Evolutionary conservation across 64 coral and sea anemone genomes (phyloP), one percentile per base, ranked within the genome.

Genomic region (Dendrophyllia cribrosa): DNA sequence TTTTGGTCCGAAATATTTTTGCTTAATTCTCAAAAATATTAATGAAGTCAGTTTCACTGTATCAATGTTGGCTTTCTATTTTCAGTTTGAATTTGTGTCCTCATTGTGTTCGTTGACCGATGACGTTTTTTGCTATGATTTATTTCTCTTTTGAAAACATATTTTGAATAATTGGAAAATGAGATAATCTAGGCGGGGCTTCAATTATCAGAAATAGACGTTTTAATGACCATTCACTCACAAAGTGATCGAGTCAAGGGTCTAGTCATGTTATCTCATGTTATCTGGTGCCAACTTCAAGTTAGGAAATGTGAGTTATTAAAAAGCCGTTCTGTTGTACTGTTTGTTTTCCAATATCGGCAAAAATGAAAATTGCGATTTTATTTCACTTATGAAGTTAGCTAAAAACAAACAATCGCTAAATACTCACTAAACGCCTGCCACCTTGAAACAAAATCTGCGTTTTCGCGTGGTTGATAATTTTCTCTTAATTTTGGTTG

Each of bases 141-240:
- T 24, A 24, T 58, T 26, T 8, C 78, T 62, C 55, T 17, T 23
- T 69, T n/a, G 51, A 58, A 25, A 59, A 24, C 76, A 78, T 78
- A 24, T 51, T 81, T 81, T 43, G 58, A 60, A 19, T 62, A 61
- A 62, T 45, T 81, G 25, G 24, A 58, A 81, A 61, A 81, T 81
- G 25, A 61, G 58, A 59, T 81, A 34, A 61, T 61, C 13, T 44
- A 61, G 55, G 24, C 11, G 55, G 55, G 43, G 21, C 7, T 52
- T n/a, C 52, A 78, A 58, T 25, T 78, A 78, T 10, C 76, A 78
- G 21, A 22, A 78, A 78, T 78, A 51, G 21, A 24, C 9, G 19
- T 24, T 78, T 69, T 69, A 25, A 4, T 69, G 22, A 3, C 34
- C 34, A 34, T 34, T 34, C 34, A 34, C 34, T 34, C 34, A 34